A percentile compares a stretch with the other conserved stretches of the same genome.
These are phyloP conservation scores for Uropsilus gracilis DNA, from an alignment of 2,113 vertebrate genomes.

Conservation along the genomic window DNA sequence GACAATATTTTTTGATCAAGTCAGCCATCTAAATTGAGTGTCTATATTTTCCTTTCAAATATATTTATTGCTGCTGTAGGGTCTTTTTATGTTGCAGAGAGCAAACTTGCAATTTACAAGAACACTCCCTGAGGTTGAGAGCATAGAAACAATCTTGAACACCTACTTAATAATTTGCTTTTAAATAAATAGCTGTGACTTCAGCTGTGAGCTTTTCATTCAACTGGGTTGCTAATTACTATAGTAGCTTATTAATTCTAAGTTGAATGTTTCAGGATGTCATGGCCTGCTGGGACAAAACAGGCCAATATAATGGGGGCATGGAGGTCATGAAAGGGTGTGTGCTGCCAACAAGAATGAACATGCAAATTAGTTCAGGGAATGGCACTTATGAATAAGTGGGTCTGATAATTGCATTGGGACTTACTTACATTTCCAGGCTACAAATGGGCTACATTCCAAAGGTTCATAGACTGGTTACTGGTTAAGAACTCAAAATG, in stretches of 20 bases:
- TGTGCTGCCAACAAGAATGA: conserved; percentile 1
- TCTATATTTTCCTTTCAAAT: conserved; percentile 38
- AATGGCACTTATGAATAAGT: conserved; percentile 44
- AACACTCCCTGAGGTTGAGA: conserved; percentile 41
- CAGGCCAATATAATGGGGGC: neutral
- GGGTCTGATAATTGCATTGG: conserved; percentile 52
- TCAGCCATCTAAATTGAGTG: neutral
- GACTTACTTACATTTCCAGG: conserved; percentile 60
- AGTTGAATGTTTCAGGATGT: neutral
- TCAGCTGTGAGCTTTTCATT: conserved; percentile 43
- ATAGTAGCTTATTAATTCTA: conserved; percentile 59
- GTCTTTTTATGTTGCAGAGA: conserved; percentile 37
- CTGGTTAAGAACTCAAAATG: conserved; percentile 29
- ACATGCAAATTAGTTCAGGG: neutral
- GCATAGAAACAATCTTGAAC: conserved; percentile 46
- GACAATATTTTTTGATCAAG: conserved; percentile 12
- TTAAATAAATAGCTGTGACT: conserved; percentile 56
- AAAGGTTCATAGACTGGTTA: conserved; percentile 43
- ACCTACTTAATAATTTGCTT: conserved; percentile 21
- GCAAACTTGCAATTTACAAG: conserved; percentile 51
- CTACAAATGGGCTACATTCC: conserved; percentile 48
- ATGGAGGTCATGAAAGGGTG: neutral
- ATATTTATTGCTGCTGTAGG: conserved; percentile 3
- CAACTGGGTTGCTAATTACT: conserved; percentile 42
- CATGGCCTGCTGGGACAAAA: conserved; percentile 5